A percentile compares a stretch with the other conserved stretches of the same genome.
Evolutionary conservation across 2,888 invertebrate species (phyloP).

Genomic region (Gisinianus flammeolus): DNA sequence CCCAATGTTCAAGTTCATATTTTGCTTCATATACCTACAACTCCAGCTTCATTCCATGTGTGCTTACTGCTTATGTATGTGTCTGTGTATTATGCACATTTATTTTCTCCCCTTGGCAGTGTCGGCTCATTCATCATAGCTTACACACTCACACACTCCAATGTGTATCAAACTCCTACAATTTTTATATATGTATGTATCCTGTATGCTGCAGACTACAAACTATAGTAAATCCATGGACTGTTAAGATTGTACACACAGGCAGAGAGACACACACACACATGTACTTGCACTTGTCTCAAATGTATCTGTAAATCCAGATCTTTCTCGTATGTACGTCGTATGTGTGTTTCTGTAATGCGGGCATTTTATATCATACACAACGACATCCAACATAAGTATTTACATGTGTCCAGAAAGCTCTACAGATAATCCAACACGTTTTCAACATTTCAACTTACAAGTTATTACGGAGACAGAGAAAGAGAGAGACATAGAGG

Average conservation of each 20-base stretch:
- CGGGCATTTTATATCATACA: too few species aligned
- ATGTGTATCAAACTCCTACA: not conserved
- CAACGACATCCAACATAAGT: not conserved
- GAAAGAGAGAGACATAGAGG: not conserved
- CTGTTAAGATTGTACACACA: not conserved
- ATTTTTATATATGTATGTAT: not conserved
- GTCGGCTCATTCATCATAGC: constrained; percentile 29
- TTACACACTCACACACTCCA: not conserved
- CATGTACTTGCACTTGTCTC: not conserved
- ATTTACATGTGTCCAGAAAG: not conserved
- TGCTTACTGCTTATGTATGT: too few species aligned
- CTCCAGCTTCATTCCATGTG: not conserved
- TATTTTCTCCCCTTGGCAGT: constrained; percentile 35
- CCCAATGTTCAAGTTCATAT: constrained; percentile 11
- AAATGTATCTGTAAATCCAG: too few species aligned
- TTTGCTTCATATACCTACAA: constrained; percentile 5
- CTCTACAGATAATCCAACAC: not conserved
- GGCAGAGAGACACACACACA: not conserved
- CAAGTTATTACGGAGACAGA: not conserved
- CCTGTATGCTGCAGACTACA: not conserved
- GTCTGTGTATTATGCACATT: constrained; percentile 16
- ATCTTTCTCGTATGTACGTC: not conserved
- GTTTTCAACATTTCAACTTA: not conserved
- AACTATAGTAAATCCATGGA: not conserved
- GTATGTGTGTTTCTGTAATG: not conserved